Evolutionary conservation across 2,888 invertebrate species (phyloP).

Genomic region (Mythimna albipuncta): DNA sequence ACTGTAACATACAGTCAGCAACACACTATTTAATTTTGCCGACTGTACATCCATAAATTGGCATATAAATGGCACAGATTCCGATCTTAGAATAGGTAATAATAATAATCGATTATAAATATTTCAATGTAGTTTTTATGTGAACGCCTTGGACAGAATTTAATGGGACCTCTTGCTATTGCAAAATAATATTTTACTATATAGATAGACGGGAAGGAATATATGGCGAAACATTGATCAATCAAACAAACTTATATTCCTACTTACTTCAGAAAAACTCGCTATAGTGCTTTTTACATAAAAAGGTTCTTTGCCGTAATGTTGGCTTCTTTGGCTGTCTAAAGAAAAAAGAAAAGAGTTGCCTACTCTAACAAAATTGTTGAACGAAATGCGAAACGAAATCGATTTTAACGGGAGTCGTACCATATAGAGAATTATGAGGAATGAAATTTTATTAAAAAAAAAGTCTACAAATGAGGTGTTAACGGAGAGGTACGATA

Average conservation of each 20-base stretch:
- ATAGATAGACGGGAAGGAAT: neutral
- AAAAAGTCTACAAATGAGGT: too few species aligned
- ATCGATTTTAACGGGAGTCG: too few species aligned
- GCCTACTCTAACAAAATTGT: too few species aligned
- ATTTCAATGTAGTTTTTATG: conserved; percentile 7
- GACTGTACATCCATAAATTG: conserved; percentile 25
- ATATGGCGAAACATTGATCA: conserved; percentile 2
- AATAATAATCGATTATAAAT: conserved; percentile 7
- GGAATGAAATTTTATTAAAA: too few species aligned
- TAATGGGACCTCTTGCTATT: conserved; percentile 40
- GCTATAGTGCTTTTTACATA: neutral
- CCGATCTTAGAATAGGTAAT: conserved; percentile 19
- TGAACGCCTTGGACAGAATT: conserved; percentile 63
- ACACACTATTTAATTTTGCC: neutral
- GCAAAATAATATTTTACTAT: conserved; percentile 22
- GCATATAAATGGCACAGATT: conserved; percentile 59
- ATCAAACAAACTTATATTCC: neutral
- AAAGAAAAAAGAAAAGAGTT: too few species aligned
- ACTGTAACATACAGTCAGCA: conserved; percentile 23
- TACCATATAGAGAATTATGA: too few species aligned
- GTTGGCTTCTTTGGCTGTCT: too few species aligned
- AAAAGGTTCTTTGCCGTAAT: too few species aligned
- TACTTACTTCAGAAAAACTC: neutral
- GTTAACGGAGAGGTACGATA: too few species aligned
- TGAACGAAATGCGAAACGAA: too few species aligned